A percentile compares a stretch with the other conserved stretches of the same genome.
These are phyloP conservation scores for Lordiphosa andalusiaca DNA, from an alignment of 2,888 invertebrate genomes.

Conservation along the genomic window DNA sequence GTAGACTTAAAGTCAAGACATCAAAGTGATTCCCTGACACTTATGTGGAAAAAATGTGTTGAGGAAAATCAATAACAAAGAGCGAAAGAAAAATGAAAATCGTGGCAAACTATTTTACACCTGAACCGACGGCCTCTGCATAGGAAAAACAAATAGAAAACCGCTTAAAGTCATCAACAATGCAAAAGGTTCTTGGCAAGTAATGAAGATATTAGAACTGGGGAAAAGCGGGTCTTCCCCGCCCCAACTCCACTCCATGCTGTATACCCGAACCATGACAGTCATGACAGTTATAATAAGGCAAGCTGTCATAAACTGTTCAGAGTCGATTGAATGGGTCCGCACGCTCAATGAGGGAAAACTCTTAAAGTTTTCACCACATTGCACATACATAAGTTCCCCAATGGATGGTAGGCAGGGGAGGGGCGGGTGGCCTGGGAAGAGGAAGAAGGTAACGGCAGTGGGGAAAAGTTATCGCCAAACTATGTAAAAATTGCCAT, in stretches of 20 bases:
- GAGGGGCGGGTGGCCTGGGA: background rate
- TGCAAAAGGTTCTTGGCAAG: conserved; percentile 3
- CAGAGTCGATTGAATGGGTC: conserved; percentile 52
- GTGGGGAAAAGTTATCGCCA: conserved; percentile 35
- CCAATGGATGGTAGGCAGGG: background rate
- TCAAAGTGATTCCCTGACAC: conserved; percentile 67
- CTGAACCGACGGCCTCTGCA: conserved; percentile 66
- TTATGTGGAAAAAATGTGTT: conserved; percentile 45
- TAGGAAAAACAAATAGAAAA: conserved; percentile 32
- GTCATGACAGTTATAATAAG: conserved; percentile 68
- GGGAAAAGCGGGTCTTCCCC: conserved; percentile 4
- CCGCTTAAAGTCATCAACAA: conserved; percentile 49
- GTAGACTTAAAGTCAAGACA: conserved; percentile 66
- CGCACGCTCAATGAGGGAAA: conserved; percentile 3
- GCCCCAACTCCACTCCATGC: conserved; percentile 18
- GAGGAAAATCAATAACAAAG: conserved; percentile 33
- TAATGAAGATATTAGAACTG: conserved; percentile 57
- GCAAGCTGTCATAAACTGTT: conserved; percentile 72
- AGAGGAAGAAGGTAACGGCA: background rate
- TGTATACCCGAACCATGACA: conserved; percentile 46
- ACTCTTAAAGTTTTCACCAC: conserved; percentile 57
- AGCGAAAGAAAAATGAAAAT: conserved; percentile 12
- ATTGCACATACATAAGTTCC: conserved; percentile 44
- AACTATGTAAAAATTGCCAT: conserved; percentile 68
- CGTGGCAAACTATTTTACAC: conserved; percentile 68